A percentile compares a stretch with the other conserved stretches of the same genome.
Evolutionary conservation across 2,113 vertebrate species (phyloP).

Genomic region (Polypterus bichir): DNA sequence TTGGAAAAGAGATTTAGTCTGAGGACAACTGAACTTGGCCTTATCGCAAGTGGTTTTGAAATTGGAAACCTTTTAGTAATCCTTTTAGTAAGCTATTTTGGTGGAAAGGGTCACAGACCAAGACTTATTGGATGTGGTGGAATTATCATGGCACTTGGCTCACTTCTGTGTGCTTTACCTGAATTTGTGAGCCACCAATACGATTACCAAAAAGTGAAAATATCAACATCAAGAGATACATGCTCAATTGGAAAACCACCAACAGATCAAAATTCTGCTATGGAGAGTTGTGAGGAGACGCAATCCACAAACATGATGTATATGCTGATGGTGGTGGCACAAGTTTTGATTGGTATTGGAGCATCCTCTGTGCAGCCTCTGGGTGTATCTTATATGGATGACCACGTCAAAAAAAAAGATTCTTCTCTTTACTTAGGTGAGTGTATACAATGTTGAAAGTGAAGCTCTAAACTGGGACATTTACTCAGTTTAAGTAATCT

Average conservation of each 20-base stretch:
- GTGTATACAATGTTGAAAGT: background rate
- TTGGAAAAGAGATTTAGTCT: conserved; percentile 12
- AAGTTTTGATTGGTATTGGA: conserved; percentile 13
- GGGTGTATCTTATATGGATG: conserved; percentile 15
- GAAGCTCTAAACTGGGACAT: no score
- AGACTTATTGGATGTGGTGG: conserved; percentile 13
- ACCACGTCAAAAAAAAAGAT: conserved; percentile 13
- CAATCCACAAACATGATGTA: conserved; percentile 16
- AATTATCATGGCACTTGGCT: conserved; percentile 15
- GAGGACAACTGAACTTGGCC: conserved; percentile 11
- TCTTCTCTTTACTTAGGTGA: conserved; percentile 14
- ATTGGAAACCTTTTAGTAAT: conserved; percentile 16
- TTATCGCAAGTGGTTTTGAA: conserved; percentile 15
- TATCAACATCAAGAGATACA: conserved; percentile 6
- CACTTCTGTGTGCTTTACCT: conserved; percentile 13
- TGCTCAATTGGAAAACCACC: conserved; percentile 3
- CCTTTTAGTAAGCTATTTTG: conserved; percentile 16
- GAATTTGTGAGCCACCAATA: conserved; percentile 16
- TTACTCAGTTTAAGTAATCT: no score
- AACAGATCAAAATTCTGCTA: background rate
- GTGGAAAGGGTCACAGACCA: conserved; percentile 16
- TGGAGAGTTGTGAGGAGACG: conserved; percentile 9
- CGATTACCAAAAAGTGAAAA: conserved; percentile 14
- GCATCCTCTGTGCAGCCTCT: conserved; percentile 12
- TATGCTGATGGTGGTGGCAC: conserved; percentile 11